These are phyloP conservation scores for Cinara cedri DNA, from an alignment of 2,888 invertebrate genomes.

Conservation along the genomic window DNA sequence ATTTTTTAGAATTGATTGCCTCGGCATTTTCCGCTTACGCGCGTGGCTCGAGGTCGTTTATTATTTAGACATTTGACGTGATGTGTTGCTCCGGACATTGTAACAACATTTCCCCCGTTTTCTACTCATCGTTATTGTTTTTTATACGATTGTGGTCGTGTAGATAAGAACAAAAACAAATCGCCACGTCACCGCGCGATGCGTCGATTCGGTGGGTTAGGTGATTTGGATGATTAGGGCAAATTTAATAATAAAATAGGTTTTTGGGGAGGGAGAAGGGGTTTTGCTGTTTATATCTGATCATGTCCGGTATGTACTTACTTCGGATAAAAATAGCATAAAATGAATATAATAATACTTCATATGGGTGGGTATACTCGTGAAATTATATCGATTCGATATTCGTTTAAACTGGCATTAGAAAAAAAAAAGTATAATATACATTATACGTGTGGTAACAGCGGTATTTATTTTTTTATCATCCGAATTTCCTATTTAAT, in stretches of 20 bases:
- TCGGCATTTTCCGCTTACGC: background rate
- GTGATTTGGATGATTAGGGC: background rate
- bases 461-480: too few species aligned
- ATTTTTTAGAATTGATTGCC: conserved; percentile 12
- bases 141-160: background rate
- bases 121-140: background rate
- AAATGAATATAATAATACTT: too few species aligned
- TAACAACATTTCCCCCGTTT: background rate
- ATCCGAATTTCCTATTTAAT: too few species aligned
- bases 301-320: too few species aligned
- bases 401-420: too few species aligned
- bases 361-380: too few species aligned
- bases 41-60: conserved; percentile 7
- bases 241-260: background rate
- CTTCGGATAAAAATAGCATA: too few species aligned
- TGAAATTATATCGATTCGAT: too few species aligned
- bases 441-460: too few species aligned
- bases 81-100: background rate
- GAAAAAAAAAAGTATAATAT: too few species aligned
- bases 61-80: conserved; percentile 28
- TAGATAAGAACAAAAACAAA: conserved; percentile 5
- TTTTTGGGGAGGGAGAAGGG: background rate
- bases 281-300: too few species aligned
- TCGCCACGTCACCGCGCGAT: background rate
- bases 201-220: background rate